phyloP scores from a whole-genome alignment of 2,113 vertebrate genomes.

The Callopanchax toddi region DNA sequence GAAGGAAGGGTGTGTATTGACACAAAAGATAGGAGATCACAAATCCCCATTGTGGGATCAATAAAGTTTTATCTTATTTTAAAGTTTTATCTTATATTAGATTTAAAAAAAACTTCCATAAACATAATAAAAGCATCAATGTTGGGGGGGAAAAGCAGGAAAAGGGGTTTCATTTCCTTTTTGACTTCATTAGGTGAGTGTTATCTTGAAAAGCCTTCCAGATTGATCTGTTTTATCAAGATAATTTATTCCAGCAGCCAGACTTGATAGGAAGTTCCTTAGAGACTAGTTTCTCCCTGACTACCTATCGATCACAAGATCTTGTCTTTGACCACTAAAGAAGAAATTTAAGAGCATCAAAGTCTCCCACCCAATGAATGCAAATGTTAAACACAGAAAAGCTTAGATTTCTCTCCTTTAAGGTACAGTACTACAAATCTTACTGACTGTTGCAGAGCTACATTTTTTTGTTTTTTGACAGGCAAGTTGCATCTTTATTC shows the following conservation, averaged over 20 bases:
- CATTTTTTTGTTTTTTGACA: no score
- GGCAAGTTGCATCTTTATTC: no score
- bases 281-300: slow-evolving; percentile 59
- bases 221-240: slow-evolving; percentile 50
- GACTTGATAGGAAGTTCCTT: slow-evolving; percentile 41
- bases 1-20: neutral
- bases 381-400: slow-evolving; percentile 5
- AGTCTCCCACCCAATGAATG: neutral
- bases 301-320: slow-evolving; percentile 53
- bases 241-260: slow-evolving; percentile 51
- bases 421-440: no score
- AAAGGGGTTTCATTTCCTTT: neutral
- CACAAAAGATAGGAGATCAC: neutral
- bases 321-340: slow-evolving; percentile 8
- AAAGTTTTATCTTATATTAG: no score
- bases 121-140: neutral
- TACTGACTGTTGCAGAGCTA: no score
- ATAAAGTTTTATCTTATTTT: no score
- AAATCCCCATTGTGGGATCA: no score
- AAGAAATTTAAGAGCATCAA: slow-evolving; percentile 28
- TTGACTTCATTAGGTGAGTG: slow-evolving; percentile 34
- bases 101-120: no score
- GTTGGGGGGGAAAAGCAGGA: neutral
- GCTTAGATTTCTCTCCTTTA: no score
- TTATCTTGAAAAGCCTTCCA: slow-evolving; percentile 11